Evolutionary conservation across 2,797 vertebrate genomes (phyloP).

Genomic region (Zalophus californianus): DNA sequence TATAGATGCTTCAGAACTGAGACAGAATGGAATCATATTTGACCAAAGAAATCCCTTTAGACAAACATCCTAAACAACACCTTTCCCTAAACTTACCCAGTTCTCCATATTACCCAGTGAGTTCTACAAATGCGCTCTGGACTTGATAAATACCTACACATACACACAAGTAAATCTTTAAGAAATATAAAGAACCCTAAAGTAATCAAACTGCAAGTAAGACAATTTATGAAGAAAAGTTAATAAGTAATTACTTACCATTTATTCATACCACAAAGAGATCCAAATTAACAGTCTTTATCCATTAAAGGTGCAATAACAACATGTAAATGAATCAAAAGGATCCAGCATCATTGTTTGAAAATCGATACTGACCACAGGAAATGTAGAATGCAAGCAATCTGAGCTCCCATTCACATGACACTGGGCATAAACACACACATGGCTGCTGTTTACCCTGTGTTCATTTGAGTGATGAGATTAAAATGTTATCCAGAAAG

Average conservation of each 20-base stretch:
- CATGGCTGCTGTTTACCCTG: not conserved
- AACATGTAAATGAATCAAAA: not conserved
- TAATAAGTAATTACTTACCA: not conserved
- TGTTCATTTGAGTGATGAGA: not conserved
- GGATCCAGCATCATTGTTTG: not conserved
- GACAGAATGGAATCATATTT: not conserved
- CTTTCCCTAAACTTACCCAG: not conserved
- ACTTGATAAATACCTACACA: not conserved
- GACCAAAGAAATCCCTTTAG: not conserved
- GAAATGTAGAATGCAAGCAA: not conserved
- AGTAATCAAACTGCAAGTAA: not conserved
- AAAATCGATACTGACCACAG: not conserved
- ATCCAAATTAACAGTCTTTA: not conserved
- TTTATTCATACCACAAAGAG: not conserved
- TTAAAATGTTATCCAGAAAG: not conserved
- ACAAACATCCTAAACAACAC: not conserved
- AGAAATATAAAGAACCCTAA: not conserved
- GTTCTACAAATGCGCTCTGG: not conserved
- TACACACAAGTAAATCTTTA: not conserved
- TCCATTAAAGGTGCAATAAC: not conserved
- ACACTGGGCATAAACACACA: not conserved
- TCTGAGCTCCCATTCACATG: not conserved
- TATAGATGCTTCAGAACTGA: not conserved
- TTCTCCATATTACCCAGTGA: not conserved
- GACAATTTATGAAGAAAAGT: not conserved